Evolutionary conservation across 2,888 invertebrate genomes (phyloP).

Genomic region (Phyto melanocephala): DNA sequence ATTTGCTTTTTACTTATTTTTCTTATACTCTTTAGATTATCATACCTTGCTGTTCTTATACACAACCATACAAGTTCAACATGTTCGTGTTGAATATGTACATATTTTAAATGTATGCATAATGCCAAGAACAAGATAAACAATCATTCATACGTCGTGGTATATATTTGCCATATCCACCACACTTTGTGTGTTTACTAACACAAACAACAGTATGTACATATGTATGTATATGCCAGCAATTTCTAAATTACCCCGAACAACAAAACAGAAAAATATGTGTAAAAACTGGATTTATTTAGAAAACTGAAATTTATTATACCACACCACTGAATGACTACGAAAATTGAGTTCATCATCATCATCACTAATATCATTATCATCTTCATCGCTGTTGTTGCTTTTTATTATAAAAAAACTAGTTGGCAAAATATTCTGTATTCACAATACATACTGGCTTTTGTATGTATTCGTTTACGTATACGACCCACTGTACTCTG

Average conservation of each 20-base stretch:
- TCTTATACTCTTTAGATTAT: not conserved
- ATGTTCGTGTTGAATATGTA: not conserved
- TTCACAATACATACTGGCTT: not conserved
- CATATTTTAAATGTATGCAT: too few species aligned
- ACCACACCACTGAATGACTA: not conserved
- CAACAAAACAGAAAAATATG: not conserved
- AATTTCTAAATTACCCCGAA: not conserved
- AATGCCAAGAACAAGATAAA: not conserved
- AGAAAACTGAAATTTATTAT: not conserved
- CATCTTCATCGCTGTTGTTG: not conserved
- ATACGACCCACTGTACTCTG: slow-evolving; percentile 23
- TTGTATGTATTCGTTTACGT: not conserved
- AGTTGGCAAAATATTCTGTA: not conserved
- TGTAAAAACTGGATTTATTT: slow-evolving; percentile 42
- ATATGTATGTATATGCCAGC: too few species aligned
- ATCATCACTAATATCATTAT: not conserved
- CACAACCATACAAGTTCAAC: not conserved
- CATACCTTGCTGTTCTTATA: slow-evolving; percentile 1
- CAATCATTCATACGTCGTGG: not conserved
- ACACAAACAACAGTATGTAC: too few species aligned
- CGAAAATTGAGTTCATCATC: slow-evolving; percentile 9
- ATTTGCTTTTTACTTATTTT: slow-evolving; percentile 1
- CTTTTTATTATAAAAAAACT: not conserved
- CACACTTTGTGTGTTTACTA: not conserved
- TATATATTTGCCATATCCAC: not conserved